Conservation (phyloP, 2,113 vertebrate genomes). For the Rhynchopsitta pachyrhyncha region DNA sequence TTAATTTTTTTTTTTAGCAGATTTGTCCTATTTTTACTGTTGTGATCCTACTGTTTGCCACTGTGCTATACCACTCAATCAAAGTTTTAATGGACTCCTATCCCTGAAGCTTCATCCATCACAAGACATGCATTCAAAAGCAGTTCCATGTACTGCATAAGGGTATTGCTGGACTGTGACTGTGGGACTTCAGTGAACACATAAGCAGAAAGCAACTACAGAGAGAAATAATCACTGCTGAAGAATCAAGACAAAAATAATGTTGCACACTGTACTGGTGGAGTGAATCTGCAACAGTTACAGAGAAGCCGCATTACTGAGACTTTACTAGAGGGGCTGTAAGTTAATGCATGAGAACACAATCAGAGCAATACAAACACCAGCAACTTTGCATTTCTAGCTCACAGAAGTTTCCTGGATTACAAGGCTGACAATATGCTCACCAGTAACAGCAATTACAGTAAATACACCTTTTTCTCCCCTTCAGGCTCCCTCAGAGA, state of each 20-base stretch:
- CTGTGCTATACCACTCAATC: not conserved
- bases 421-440: not conserved
- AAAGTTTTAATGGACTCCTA: not conserved
- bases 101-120: not conserved
- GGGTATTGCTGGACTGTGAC: not conserved
- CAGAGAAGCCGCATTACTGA: not conserved
- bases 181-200: not conserved
- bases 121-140: rapidly evolving
- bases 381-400: not conserved
- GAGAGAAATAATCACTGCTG: not conserved
- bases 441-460: not conserved
- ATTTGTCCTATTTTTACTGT: not conserved
- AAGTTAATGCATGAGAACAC: not conserved
- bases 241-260: not conserved
- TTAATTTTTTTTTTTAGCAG: not conserved
- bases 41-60: not conserved
- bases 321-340: not conserved
- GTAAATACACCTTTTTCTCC: not conserved
- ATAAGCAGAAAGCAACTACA: not conserved
- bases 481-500: not conserved
- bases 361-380: not conserved
- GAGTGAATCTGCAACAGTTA: not conserved
- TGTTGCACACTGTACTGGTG: not conserved
- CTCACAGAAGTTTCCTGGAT: not conserved
- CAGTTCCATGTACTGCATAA: not conserved